Conservation (phyloP, 2,888 invertebrate genomes). For the Stenchaetothrips biformis region DNA sequence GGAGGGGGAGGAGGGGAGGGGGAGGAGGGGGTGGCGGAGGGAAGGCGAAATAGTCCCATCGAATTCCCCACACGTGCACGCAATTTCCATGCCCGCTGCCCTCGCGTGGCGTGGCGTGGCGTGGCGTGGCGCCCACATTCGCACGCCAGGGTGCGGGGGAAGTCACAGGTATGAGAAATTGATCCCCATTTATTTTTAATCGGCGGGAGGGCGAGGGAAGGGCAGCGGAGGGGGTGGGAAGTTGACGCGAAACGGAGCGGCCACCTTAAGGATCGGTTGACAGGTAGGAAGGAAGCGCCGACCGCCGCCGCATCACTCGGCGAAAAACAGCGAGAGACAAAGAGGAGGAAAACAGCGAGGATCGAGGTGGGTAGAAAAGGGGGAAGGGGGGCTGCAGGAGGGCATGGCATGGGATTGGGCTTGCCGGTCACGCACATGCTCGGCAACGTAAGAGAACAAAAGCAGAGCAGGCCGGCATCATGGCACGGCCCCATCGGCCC, state of each 20-base stretch:
- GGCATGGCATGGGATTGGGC: constrained; percentile 12
- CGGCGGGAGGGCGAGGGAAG: not conserved
- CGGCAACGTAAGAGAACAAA: constrained; percentile 45
- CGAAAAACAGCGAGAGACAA: not conserved
- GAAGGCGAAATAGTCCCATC: not conserved
- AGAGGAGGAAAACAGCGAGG: constrained; percentile 30
- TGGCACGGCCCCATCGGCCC: constrained; percentile 33
- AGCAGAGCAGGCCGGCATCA: constrained; percentile 39
- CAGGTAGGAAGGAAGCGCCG: not conserved
- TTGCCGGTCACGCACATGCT: constrained; percentile 31
- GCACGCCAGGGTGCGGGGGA: not conserved
- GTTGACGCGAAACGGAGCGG: not conserved
- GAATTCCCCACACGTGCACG: not conserved
- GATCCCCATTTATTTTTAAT: no score
- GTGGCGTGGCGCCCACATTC: not conserved
- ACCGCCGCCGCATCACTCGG: not conserved
- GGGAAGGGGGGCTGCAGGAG: constrained; percentile 28
- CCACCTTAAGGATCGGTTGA: not conserved
- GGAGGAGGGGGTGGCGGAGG: not conserved
- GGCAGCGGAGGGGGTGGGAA: not conserved
- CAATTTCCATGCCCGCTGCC: constrained; percentile 14
- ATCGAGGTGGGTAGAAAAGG: constrained; percentile 31
- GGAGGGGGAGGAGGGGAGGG: not conserved
- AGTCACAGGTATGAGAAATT: not conserved
- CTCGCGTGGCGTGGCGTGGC: constrained; percentile 21